Evolutionary conservation across 1,140 invertebrate species (phyloP).

Genomic region (Metaphire vulgaris): DNA sequence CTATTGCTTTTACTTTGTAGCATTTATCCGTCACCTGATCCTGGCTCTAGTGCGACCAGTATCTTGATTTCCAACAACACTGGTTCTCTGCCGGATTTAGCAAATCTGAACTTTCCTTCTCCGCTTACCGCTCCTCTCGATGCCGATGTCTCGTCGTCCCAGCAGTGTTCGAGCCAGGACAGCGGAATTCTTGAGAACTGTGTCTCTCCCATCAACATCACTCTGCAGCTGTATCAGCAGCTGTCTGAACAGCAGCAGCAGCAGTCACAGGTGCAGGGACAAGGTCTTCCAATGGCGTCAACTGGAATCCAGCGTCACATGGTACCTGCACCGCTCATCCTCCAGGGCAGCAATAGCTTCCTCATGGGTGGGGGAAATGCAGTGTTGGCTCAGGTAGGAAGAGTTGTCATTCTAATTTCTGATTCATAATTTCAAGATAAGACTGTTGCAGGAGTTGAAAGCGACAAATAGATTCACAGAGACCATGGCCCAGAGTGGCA

Average conservation of each 20-base stretch:
- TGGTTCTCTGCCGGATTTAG: not conserved
- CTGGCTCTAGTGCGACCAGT: not conserved
- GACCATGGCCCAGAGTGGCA: too few relatives aligned
- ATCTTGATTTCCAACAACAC: not conserved
- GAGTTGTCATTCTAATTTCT: not conserved
- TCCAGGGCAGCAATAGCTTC: not conserved
- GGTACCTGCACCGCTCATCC: not conserved
- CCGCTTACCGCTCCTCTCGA: not conserved
- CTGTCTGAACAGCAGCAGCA: conserved; percentile 1
- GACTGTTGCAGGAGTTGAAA: too few relatives aligned
- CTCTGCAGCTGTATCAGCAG: not conserved
- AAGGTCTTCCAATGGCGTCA: not conserved
- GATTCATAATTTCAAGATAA: not conserved
- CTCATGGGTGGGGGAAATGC: not conserved
- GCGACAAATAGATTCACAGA: too few relatives aligned
- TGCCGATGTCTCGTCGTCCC: not conserved
- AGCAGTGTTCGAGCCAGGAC: not conserved
- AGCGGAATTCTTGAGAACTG: not conserved
- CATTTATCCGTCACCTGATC: not conserved
- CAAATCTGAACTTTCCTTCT: not conserved
- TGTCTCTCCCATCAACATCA: not conserved
- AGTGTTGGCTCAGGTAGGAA: not conserved
- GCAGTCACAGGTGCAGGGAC: not conserved
- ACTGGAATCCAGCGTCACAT: not conserved
- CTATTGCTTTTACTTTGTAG: not conserved